Base-by-base conservation (phyloP, 2,113 vertebrate genomes). In the Oxygymnocypris stewartii region DNA sequence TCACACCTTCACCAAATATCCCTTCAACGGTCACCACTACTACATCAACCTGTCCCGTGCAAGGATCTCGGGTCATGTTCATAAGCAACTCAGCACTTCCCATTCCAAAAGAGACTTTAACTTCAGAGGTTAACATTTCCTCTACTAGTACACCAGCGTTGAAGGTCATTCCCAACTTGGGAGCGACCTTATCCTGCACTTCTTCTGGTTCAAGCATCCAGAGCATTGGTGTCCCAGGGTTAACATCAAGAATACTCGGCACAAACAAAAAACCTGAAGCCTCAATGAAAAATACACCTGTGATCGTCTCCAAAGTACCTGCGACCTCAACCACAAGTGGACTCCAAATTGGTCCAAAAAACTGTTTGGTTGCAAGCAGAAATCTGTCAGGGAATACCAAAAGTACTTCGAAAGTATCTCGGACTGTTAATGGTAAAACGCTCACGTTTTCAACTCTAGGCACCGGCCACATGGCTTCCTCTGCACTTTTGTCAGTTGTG, bases 381-480 rank as follows among this genome's bases (percentile, higher is more conserved):
- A 20, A 2, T 51, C 31, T 13, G 0, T 57, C 88, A 37, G 18
- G 54, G 77, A 86, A 65, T 44, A 18, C 31, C 31, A 63, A 47
- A n/a, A 40, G 31, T 47, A 63, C 74, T 47, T 49, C 37, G 35
- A 90, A 86, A 54, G 63, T 35, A 7, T 49, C 80, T 47, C 86
- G 44, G 4, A 74, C 76, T 76, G 2, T 87, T 92, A 75, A 84
- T 40, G 93, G 94, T 86, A 96, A 91, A 91, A 90, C 91, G 87
- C 61, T 95, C 82, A 93, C 94, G 75, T 94, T 96, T 90, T 95
- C 96, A 85, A 96, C 95, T 91, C 95, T 96, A 83, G 96, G 96
- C 93, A 93, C 95, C 84, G 96, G 95, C 85, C 96, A 96, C 92
- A 95, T 96, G 92, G 93, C 95, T 65, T 96, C 96, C 13, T 96